Conservation (phyloP, 2,888 invertebrate species). For the Eilema depressum region DNA sequence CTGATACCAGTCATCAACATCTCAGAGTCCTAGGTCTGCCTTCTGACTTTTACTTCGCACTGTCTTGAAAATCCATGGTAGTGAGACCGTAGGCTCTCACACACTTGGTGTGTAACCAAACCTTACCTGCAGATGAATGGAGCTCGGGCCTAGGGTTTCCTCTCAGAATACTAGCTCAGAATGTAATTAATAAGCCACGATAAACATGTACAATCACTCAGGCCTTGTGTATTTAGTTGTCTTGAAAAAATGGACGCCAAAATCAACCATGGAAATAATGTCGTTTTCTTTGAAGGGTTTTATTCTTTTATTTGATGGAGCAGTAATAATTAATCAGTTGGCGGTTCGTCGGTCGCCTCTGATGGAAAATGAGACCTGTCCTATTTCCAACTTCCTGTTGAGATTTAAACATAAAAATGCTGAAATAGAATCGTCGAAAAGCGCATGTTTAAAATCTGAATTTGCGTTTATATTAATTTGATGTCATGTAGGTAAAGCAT, state of each 20-base stretch:
- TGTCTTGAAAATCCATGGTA: no score
- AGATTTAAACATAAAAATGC: conserved; percentile 51
- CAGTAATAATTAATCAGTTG: conserved; percentile 74
- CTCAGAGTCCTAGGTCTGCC: no score
- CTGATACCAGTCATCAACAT: no score
- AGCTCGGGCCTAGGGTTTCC: no score
- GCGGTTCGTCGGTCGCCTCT: conserved; percentile 49
- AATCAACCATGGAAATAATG: conserved; percentile 52
- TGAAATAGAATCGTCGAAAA: conserved; percentile 21
- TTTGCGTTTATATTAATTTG: not conserved
- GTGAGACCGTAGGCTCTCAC: no score
- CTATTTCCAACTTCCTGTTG: conserved; percentile 72
- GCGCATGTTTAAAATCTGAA: not conserved
- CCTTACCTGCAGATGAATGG: no score
- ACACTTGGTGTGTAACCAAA: no score
- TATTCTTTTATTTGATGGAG: conserved; percentile 61
- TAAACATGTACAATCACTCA: not conserved
- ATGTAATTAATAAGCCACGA: not conserved
- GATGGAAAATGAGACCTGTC: conserved; percentile 43
- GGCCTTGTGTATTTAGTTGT: not conserved
- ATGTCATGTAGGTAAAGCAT: not conserved
- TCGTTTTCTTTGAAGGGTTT: conserved; percentile 65
- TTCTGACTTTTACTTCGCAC: no score
- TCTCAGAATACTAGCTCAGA: no score
- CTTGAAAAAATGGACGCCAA: not conserved